Evolutionary conservation across 2,888 invertebrate species (phyloP).

Genomic region (Perizoma affinitatum): DNA sequence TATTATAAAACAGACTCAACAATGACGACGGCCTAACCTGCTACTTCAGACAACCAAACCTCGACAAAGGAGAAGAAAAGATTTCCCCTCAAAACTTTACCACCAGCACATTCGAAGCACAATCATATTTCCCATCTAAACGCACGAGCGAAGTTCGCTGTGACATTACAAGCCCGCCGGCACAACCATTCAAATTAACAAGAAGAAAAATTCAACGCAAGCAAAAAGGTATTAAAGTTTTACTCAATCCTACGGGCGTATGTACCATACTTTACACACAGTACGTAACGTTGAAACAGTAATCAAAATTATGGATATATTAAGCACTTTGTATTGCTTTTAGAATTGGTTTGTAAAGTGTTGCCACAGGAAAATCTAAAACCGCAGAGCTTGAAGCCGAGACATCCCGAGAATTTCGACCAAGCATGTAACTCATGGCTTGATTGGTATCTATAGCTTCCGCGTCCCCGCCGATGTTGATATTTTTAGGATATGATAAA

Average conservation of each 20-base stretch:
- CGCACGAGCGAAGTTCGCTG: conserved; percentile 23
- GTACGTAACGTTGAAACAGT: neutral
- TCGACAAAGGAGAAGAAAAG: conserved; percentile 10
- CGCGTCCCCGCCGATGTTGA: too few species aligned
- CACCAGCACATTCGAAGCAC: conserved; percentile 9
- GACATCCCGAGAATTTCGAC: too few species aligned
- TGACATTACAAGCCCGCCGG: conserved; percentile 23
- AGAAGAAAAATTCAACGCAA: conserved; percentile 36
- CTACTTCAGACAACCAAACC: neutral
- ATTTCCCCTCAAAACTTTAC: conserved; percentile 14
- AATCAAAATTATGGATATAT: too few species aligned
- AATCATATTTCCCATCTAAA: conserved; percentile 16
- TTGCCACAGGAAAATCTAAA: too few species aligned
- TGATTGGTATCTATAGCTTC: too few species aligned
- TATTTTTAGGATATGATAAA: too few species aligned
- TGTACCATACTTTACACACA: conserved; percentile 7
- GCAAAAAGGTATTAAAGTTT: conserved; percentile 49
- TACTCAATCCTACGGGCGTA: conserved; percentile 45
- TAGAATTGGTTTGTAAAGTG: too few species aligned
- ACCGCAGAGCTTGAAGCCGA: too few species aligned
- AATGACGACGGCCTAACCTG: too few species aligned
- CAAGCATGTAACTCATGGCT: too few species aligned
- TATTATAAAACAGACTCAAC: too few species aligned
- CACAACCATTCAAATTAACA: conserved; percentile 29
- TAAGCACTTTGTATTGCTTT: too few species aligned